These are phyloP conservation scores for Ictalurus punctatus DNA, from an alignment of 2,113 vertebrate species.

Conservation along the genomic window DNA sequence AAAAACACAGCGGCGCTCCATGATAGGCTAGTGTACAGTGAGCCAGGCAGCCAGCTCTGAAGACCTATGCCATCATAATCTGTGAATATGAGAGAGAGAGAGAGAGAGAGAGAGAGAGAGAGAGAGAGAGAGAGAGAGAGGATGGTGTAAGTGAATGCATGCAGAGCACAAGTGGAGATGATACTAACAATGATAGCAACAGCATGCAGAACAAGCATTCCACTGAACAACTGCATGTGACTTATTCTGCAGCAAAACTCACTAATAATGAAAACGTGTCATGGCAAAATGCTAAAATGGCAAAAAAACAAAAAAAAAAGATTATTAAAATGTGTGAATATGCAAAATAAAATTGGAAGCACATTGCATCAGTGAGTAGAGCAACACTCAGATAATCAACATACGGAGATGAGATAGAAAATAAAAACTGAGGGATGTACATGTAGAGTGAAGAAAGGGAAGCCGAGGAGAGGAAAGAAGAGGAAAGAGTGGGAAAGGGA, in stretches of 20 bases:
- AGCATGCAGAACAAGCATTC: background rate
- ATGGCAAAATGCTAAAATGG: background rate
- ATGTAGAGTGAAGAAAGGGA: background rate
- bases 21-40: conserved; percentile 73
- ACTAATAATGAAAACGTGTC: background rate
- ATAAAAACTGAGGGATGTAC: background rate
- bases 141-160: conserved; percentile 74
- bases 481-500: background rate
- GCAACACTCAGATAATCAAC: background rate
- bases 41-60: conserved; percentile 86
- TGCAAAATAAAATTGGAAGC: background rate
- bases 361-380: background rate
- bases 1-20: conserved; percentile 71
- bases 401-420: background rate
- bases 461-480: background rate
- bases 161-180: conserved; percentile 66
- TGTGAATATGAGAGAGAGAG: conserved; percentile 84
- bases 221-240: background rate
- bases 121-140: conserved; percentile 64
- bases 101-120: conserved; percentile 58
- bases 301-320: background rate
- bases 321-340: background rate
- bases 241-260: background rate
- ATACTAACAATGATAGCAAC: conserved; percentile 33
- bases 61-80: conserved; percentile 93